These are phyloP conservation scores for Pogonus chalceus DNA, from an alignment of 1,140 invertebrate genomes.

Conservation along the genomic window DNA sequence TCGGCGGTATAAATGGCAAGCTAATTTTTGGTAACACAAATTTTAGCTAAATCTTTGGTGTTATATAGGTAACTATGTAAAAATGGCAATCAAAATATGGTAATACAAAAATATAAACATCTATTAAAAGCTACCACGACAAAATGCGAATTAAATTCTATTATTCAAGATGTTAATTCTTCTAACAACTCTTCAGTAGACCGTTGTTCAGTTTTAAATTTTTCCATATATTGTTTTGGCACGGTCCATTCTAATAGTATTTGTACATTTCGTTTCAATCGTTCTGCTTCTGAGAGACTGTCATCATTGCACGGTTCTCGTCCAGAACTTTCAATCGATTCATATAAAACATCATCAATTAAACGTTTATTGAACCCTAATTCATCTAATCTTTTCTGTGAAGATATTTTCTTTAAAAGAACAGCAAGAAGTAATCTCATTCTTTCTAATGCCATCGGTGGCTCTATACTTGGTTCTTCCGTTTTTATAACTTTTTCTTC, in stretches of 20 bases:
- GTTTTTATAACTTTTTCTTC: conserved; percentile 20
- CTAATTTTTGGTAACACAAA: no score
- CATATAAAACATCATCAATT: conserved; percentile 71
- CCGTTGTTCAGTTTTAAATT: conserved; percentile 59
- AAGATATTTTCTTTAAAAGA: conserved; percentile 69
- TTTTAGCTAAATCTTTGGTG: no score
- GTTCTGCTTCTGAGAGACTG: conserved; percentile 43
- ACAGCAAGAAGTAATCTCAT: conserved; percentile 69
- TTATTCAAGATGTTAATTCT: conserved; percentile 49
- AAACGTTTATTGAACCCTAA: conserved; percentile 71
- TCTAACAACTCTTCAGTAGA: conserved; percentile 68
- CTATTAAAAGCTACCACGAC: neutral
- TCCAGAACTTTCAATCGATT: conserved; percentile 63
- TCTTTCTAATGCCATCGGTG: conserved; percentile 55
- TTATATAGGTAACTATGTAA: no score
- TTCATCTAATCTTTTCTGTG: conserved; percentile 59
- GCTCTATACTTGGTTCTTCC: conserved; percentile 35
- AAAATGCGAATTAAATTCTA: neutral
- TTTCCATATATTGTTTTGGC: conserved; percentile 63
- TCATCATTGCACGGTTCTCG: conserved; percentile 49
- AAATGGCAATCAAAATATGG: no score
- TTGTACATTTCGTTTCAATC: conserved; percentile 60
- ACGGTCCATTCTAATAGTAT: conserved; percentile 72
- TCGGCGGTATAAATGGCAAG: no score
- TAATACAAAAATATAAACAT: neutral